Evolutionary conservation across 2,113 vertebrate species (phyloP).

Genomic region (Odobenus rosmarus): DNA sequence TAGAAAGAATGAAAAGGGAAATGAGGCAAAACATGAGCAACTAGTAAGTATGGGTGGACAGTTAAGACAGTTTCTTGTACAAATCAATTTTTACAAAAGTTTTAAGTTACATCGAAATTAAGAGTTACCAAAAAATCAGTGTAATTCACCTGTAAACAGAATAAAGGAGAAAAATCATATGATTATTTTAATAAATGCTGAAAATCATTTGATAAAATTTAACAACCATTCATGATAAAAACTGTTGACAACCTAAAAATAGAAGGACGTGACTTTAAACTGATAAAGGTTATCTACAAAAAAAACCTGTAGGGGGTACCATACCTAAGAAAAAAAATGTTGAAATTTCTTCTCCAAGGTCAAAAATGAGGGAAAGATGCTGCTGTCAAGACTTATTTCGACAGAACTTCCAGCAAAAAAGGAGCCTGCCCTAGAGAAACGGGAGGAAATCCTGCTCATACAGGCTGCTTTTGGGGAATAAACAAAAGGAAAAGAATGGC

Average conservation of each 20-base stretch:
- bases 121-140: not conserved
- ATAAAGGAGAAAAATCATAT: not conserved
- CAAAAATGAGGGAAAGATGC: not conserved
- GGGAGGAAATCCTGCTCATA: not conserved
- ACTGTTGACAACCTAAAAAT: not conserved
- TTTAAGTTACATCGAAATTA: not conserved
- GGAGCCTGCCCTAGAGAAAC: not conserved
- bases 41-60: not conserved
- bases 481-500: not conserved
- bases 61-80: not conserved
- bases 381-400: not conserved
- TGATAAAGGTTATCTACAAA: not conserved
- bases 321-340: not conserved
- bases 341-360: not conserved
- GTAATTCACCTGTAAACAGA: not conserved
- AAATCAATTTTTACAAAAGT: not conserved
- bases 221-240: not conserved
- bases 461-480: not conserved
- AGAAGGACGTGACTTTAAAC: not conserved
- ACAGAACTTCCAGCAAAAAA: not conserved
- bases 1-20: not conserved
- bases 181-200: not conserved
- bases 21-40: not conserved
- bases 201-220: slow-evolving; percentile 16
- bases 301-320: not conserved